A percentile compares a stretch with the other conserved stretches of the same genome.
These are phyloP conservation scores for Stichopus chloronotus DNA, from an alignment of 35 echinoderm and acorn worm genomes.

Conservation along the genomic window DNA sequence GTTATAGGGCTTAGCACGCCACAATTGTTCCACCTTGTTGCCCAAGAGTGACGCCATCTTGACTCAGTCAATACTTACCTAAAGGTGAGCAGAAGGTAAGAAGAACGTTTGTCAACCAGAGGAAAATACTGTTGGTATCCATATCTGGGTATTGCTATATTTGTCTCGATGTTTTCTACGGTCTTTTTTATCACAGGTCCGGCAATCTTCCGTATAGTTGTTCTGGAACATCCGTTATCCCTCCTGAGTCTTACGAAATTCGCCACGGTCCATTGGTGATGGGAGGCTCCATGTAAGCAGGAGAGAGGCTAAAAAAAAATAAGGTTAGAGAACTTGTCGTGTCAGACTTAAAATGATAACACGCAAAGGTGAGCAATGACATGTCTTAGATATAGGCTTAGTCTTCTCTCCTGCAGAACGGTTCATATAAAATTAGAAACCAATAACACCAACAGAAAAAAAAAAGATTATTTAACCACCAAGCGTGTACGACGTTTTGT, in stretches of 20 bases:
- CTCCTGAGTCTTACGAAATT: not conserved
- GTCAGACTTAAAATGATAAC: too few species aligned
- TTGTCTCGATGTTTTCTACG: not conserved
- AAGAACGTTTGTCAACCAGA: conserved; percentile 24
- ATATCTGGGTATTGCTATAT: not conserved
- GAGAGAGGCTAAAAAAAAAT: not conserved
- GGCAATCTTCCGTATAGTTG: not conserved
- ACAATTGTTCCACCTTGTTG: too few species aligned
- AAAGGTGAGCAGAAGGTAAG: conserved; percentile 23
- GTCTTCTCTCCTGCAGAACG: too few species aligned
- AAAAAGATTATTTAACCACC: too few species aligned
- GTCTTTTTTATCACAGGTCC: not conserved
- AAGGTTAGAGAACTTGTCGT: not conserved
- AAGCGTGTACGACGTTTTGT: too few species aligned
- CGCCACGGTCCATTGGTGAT: not conserved
- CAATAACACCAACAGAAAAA: too few species aligned
- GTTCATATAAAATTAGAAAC: too few species aligned
- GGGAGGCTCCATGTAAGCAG: not conserved
- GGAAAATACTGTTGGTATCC: not conserved
- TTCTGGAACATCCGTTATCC: conserved; percentile 14
- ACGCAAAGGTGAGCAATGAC: too few species aligned
- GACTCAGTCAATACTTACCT: not conserved
- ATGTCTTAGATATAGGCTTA: too few species aligned
- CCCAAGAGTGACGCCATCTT: too few species aligned
- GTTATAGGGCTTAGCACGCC: too few species aligned